Evolutionary conservation across 92 coral and sea anemone genomes (phyloP), one percentile per base, ranked within the genome.

Genomic region (Bergia sp.): DNA sequence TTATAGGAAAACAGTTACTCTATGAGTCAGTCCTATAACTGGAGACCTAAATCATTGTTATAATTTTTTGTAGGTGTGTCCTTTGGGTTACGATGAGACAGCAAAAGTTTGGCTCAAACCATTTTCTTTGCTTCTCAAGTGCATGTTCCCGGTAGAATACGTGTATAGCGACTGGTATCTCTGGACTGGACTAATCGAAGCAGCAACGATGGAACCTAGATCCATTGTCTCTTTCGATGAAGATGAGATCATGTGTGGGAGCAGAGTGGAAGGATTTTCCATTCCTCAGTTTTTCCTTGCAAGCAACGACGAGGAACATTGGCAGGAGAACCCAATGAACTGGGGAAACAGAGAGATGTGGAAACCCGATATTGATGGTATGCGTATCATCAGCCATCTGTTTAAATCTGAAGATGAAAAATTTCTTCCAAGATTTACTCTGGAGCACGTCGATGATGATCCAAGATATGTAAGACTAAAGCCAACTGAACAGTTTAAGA

Each of bases 401-500:
- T 83, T 86, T 38, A 91, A 86, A 72, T 73, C 84, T 76, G 76
- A 82, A n/a, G 87, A 86, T 15, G 74, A 86, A 57, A 76, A 39
- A n/a, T 12, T 38, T 42, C 87, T 91, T 7, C 91, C 95, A 10
- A 89, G 93, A 37, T 94, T 94, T 77, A 91, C 89, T 1, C 92
- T 81, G 29, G 94, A 93, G 76, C 97, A 94, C 66, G 69, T 78
- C 11, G 81, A 80, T 42, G 91, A 91, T n/a, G 97, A 93, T 76
- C 94, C 94, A 10, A 91, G 96, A 79, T 94, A 93, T 21, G 94
- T 83, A 11, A 89, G 85, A 73, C 88, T 94, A 37, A 81, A 86
- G 77, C 87, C 93, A 61, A 94, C 97, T n/a, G 49, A 73, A 12
- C 94, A 94, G 77, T 94, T 93, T 94, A 94, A 93, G 61, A 90